phyloP scores from a whole-genome alignment of 1,140 invertebrate genomes.

The Bombus soroeensis region DNA sequence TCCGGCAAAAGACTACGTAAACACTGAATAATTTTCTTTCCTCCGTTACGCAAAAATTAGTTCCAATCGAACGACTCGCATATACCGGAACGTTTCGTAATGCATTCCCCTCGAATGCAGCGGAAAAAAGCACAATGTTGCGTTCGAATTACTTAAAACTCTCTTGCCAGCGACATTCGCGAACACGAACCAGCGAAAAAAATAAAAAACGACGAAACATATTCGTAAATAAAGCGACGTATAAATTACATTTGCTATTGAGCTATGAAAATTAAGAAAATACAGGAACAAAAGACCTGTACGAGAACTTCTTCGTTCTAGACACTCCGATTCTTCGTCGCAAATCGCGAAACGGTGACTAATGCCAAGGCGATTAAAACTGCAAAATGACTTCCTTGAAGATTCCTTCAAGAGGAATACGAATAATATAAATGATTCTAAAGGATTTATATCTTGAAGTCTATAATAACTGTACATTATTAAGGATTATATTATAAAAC shows the following conservation, averaged over 20 bases:
- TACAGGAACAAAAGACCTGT: slow-evolving; percentile 1
- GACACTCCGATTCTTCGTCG: not conserved
- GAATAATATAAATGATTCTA: not conserved
- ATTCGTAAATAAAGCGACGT: not conserved
- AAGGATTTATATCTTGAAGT: not conserved
- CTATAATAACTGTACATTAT: not conserved
- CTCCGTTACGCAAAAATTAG: slow-evolving; percentile 42
- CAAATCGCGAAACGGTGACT: slow-evolving; percentile 37
- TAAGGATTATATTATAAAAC: not conserved
- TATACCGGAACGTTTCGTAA: slow-evolving; percentile 41
- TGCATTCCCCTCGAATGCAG: slow-evolving; percentile 5
- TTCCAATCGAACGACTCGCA: slow-evolving; percentile 29
- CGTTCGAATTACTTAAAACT: not conserved
- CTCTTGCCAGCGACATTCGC: slow-evolving; percentile 1
- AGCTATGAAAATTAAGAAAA: not conserved
- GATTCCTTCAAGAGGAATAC: not conserved
- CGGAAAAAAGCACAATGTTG: not conserved
- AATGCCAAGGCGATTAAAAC: slow-evolving; percentile 39
- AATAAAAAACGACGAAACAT: not conserved
- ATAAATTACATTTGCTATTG: not conserved
- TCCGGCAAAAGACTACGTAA: slow-evolving; percentile 6
- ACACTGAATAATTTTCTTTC: slow-evolving; percentile 34
- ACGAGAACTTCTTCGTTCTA: not conserved
- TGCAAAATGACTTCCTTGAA: slow-evolving; percentile 9
- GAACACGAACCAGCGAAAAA: not conserved